A percentile compares a stretch with the other conserved stretches of the same genome.
Evolutionary conservation across 2,113 vertebrate species (phyloP).

Genomic region (Syrmaticus mikado): DNA sequence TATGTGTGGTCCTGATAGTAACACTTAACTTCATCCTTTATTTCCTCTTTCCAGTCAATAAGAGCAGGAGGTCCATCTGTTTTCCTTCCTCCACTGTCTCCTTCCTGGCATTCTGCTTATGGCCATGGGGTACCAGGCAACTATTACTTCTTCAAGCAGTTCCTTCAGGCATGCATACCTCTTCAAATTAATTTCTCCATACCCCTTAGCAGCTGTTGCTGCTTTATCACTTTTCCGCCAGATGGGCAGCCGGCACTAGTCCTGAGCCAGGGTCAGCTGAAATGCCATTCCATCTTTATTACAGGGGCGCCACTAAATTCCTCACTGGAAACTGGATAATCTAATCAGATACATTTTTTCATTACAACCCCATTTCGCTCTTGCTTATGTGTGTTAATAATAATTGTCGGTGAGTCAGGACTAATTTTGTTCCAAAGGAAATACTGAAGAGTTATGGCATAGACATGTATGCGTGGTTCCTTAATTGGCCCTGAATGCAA

Average conservation of each 20-base stretch:
- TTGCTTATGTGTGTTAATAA: background rate
- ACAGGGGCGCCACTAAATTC: background rate
- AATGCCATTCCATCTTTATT: background rate
- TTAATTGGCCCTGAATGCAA: background rate
- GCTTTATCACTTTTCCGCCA: constrained; percentile 12
- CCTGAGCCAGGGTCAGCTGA: background rate
- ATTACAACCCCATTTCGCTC: background rate
- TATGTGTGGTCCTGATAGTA: background rate
- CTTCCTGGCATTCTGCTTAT: background rate
- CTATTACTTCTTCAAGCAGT: background rate
- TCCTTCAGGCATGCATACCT: background rate
- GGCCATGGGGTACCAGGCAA: accelerated
- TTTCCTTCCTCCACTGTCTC: background rate
- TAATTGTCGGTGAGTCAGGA: background rate
- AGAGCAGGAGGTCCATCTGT: background rate
- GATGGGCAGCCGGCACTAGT: background rate
- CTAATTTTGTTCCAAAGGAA: background rate
- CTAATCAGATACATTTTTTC: background rate
- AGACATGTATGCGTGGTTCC: background rate
- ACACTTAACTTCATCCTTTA: background rate
- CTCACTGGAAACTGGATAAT: background rate
- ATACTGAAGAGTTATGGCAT: background rate
- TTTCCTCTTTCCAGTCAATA: background rate
- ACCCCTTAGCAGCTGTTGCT: constrained; percentile 38
- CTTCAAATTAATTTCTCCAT: constrained; percentile 1